Evolutionary conservation across 1,140 invertebrate species (phyloP), one percentile per base, ranked within the genome.

Genomic region (Mycetomoellerius zeteki): DNA sequence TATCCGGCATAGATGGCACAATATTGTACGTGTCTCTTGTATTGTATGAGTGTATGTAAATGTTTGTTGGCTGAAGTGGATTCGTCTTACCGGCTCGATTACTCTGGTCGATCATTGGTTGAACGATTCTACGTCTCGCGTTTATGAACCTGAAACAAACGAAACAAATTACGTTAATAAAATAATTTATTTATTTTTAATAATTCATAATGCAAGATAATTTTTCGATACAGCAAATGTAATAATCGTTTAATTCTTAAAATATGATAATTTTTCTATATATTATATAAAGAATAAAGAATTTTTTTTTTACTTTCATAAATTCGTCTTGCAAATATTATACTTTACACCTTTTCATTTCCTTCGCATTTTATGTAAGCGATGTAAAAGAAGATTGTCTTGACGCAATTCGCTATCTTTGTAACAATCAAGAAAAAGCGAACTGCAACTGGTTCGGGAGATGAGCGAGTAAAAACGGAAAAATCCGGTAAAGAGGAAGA

Each of bases 31-130:
- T 56, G 86, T 88, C n/a, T 60, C 54, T 85, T 37, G n/a, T 81
- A 47, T 86, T 50, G 47, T 80, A 62, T 27, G 65, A 85, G 62
- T 89, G 89, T 94, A 86, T 93, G 84, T 86, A 87, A 90, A 71
- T 64, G 62, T 86, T 62, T 89, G 60, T 81, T 91, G 77, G 71
- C 65, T 89, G 56, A 89, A 93, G 78, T 91, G 91, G 91, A 84
- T 62, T 90, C 88, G 88, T 97, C 96, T 98, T 97, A 98, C 99
- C 99, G 96, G 99, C 98, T 97, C 99, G 97, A 97, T 99, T 99
- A 95, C 98, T 99, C 96, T 98, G 98, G 96, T 99, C 99, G 93
- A 99, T 99, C 98, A 99, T 98, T 75, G 98, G 98, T 94, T 99
- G 99, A 89, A 99, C 98, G 96, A 99, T 99, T 96, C 99, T 97